Base-by-base conservation (phyloP, 2,113 vertebrate species). In the Puma concolor region DNA sequence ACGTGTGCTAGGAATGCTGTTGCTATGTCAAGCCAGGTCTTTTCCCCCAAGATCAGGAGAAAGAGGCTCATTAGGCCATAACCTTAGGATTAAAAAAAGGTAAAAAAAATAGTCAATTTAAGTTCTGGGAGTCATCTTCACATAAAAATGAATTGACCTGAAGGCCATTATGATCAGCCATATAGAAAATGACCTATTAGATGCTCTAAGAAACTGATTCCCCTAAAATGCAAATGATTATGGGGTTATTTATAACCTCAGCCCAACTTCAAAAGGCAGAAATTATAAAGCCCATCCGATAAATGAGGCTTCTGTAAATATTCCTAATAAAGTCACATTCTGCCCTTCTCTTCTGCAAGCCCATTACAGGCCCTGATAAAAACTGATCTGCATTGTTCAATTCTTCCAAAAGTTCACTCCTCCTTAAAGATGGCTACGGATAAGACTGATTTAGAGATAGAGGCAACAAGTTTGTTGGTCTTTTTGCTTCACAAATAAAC, bases 401-500 rank as follows among this genome's bases (percentile, higher is more conserved):
- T 12, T 86, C 94, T 84, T 66, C 25, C 97, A 63, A 91, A 97
- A 97, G 4, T 9, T 88, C 16, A 54, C 50, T 84, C 41, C 88
- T 95, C 52, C 38, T 85, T 82, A 86, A 7, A 92, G 76, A 97
- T 57, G 21, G 85, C 94, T 69, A 71, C 3, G 11, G 60, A 77
- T 44, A 10, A 19, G 90, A 97, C 19, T 50, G 64, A 82, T 38
- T 25, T 80, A 60, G 50, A 97, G 76, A 84, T 41, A 19, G 12
- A 94, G 13, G 89, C 92, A 97, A 89, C 97, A 98, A 96, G 19
- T 97, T 94, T 96, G 50, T 36, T 94, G 88, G 54, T 14, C 6
- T 97, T 97, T 97, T 96, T 91, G 94, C 88, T 74, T 90, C 12
- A 71, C 54, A n/a, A 57, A 94, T 91, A 97, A 93, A 96, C 57